Evolutionary conservation across 2,888 invertebrate species (phyloP), one percentile per base, ranked within the genome.

Genomic region (Hyalella azteca): DNA sequence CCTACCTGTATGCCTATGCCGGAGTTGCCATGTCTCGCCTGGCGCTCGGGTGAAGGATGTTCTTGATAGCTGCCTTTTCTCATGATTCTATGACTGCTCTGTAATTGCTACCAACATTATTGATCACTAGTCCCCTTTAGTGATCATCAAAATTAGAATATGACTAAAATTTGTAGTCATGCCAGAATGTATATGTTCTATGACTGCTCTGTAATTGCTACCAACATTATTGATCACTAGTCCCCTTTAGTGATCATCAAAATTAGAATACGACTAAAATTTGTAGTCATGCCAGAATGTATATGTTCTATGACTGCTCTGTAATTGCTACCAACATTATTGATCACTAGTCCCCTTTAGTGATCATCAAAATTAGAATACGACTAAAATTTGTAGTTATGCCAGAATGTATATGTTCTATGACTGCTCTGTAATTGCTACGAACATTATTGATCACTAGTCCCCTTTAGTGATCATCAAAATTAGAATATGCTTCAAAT

Each of bases 31-130:
- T 32, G 11, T 39, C 19, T 66, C n/a, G n/a, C n/a, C n/a, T n/a
- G n/a, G n/a, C n/a, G n/a, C n/a, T n/a, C n/a, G n/a, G n/a, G n/a
- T n/a, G n/a, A n/a, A n/a, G 36, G 36, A 11, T 29, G 4, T 7
- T 9, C 39, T 11, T 4, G 15, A 22, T 36, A 36, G n/a, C 66
- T 36, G 36, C 29, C 36, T 32, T 39, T 66, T 66, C 66, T 39
- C n/a, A 22, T 66, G 66, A 66, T 29, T 32, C 66, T 66, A 36
- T 66, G 29, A 66, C 36, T 66, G 66, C 66, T 66, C 32, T 66
- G 66, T 66, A 66, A 66, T 66, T 66, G 66, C 66, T 36, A 32
- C 66, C 36, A 66, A 66, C 66, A 66, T 66, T 66, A 66, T 66
- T 66, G 66, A 66, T 66, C 66, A 66, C 32, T 15, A 66, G 66